A percentile compares a stretch with the other conserved stretches of the same genome.
phyloP scores from a whole-genome alignment of 2,113 vertebrate genomes.

The Pongo abelii region DNA sequence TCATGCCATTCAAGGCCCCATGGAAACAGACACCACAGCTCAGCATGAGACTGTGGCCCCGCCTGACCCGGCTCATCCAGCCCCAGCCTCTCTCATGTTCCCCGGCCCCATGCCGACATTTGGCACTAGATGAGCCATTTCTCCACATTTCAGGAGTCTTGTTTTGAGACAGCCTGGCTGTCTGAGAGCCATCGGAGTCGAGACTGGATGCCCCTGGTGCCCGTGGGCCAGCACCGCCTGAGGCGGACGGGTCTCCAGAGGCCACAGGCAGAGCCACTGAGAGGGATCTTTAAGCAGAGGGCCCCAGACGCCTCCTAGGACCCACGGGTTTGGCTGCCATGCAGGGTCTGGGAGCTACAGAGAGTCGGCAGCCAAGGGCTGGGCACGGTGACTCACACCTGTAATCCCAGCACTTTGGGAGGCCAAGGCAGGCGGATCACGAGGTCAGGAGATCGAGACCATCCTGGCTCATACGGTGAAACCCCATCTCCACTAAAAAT shows the following conservation, averaged over 20 bases:
- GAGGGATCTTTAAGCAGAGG: not conserved
- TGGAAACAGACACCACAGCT: not conserved
- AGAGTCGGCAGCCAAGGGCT: too few species aligned
- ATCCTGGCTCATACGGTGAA: too few species aligned
- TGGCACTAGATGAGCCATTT: accelerated
- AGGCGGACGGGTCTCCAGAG: not conserved
- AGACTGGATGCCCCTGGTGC: not conserved
- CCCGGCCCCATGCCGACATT: not conserved
- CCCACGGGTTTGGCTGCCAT: accelerated
- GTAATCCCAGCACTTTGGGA: too few species aligned
- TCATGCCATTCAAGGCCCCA: not conserved
- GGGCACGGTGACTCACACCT: accelerated
- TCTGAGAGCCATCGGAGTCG: accelerated
- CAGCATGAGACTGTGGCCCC: not conserved
- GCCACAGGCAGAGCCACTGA: not conserved
- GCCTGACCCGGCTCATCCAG: too few species aligned
- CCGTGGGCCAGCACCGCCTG: accelerated
- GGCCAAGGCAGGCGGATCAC: too few species aligned
- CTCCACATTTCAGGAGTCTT: not conserved
- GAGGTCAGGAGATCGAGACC: too few species aligned
- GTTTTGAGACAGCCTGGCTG: not conserved
- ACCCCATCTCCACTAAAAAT: too few species aligned
- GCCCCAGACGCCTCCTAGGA: not conserved
- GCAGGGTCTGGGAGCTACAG: not conserved
- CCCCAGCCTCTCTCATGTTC: not conserved